These are phyloP conservation scores for Malacosoma neustria DNA, from an alignment of 2,888 invertebrate genomes.

Conservation along the genomic window DNA sequence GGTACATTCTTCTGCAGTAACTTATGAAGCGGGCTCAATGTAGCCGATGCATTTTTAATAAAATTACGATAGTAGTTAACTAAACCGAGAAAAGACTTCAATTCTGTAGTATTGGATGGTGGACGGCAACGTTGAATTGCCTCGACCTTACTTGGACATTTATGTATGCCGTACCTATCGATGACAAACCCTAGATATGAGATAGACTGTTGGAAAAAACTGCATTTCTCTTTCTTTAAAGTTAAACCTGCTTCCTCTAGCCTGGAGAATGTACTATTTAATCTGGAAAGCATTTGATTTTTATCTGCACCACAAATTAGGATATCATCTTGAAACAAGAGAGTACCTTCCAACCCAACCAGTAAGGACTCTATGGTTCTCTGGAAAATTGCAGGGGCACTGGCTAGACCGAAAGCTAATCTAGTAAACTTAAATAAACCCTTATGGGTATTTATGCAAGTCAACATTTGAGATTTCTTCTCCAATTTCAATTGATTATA, in stretches of 20 bases:
- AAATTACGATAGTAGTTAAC: background rate
- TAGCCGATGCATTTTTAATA: background rate
- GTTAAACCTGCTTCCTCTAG: background rate
- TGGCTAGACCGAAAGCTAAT: background rate
- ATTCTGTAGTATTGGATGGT: background rate
- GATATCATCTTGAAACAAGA: background rate
- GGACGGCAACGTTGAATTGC: background rate
- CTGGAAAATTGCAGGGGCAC: background rate
- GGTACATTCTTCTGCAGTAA: background rate
- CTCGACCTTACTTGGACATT: background rate
- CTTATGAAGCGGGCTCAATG: background rate
- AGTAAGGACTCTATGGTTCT: background rate
- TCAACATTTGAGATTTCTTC: background rate
- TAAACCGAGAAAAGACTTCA: background rate
- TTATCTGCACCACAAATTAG: background rate
- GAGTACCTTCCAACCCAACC: background rate
- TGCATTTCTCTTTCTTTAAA: background rate
- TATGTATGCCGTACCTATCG: background rate
- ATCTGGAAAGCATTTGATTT: background rate
- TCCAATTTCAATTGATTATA: background rate
- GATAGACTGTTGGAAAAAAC: background rate
- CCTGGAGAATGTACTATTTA: background rate
- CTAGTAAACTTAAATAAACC: background rate
- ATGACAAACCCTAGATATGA: background rate
- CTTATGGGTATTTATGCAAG: background rate